Percentiles rank a stretch among this genome's conserved stretches.
phyloP scores from a whole-genome alignment of 2,888 invertebrate genomes.

The Galerucella nymphaeae region DNA sequence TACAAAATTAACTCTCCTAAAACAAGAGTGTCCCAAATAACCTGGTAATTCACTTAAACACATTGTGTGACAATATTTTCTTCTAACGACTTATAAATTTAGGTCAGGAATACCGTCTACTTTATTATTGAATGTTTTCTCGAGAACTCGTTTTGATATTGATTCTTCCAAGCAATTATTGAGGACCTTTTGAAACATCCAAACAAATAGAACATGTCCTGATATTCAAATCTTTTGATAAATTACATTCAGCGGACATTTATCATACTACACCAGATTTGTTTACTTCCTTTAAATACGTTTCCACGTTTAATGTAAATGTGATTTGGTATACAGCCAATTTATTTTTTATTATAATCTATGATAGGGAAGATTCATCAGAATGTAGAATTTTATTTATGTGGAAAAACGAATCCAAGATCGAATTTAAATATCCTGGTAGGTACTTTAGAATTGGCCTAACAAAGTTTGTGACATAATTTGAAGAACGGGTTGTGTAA shows the following conservation, averaged over 20 bases:
- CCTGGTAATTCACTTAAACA: not conserved
- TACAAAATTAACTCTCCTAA: too few relatives aligned
- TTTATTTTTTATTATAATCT: slow-evolving; percentile 4
- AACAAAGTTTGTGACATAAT: too few relatives aligned
- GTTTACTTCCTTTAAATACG: slow-evolving; percentile 15
- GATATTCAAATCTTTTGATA: slow-evolving; percentile 20
- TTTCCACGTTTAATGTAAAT: not conserved
- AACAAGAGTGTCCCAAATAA: too few relatives aligned
- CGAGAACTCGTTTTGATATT: not conserved
- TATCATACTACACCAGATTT: slow-evolving; percentile 21
- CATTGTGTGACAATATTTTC: not conserved
- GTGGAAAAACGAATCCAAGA: not conserved
- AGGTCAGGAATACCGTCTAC: not conserved
- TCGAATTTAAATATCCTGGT: not conserved
- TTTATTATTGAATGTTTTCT: not conserved
- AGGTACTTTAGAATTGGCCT: too few relatives aligned
- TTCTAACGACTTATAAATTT: not conserved
- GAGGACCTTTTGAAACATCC: slow-evolving; percentile 1
- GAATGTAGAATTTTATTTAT: not conserved
- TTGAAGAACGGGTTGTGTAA: too few relatives aligned
- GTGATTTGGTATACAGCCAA: not conserved
- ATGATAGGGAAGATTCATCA: not conserved
- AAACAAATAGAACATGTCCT: slow-evolving; percentile 17
- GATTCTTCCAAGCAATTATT: not conserved
- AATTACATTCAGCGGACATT: slow-evolving; percentile 12